A percentile compares a stretch with the other conserved stretches of the same genome.
phyloP scores from a whole-genome alignment of 2,113 vertebrate genomes.

The Myrmecobius fasciatus region DNA sequence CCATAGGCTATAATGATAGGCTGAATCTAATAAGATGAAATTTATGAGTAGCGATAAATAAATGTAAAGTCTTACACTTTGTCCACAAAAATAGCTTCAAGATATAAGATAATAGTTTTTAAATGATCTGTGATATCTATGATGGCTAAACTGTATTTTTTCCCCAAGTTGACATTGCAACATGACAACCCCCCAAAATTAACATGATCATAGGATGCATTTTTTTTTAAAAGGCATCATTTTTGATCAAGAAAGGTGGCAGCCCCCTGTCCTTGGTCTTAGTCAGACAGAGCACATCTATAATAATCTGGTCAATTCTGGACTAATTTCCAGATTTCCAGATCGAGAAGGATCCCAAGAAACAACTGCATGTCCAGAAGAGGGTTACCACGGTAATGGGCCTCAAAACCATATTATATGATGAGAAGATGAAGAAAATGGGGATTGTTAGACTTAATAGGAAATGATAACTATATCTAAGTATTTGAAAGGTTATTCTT shows the following conservation, averaged over 20 bases:
- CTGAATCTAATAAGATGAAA: neutral
- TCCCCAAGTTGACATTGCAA: neutral
- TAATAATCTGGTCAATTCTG: neutral
- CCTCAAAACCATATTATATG: neutral
- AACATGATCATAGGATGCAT: neutral
- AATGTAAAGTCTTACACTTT: neutral
- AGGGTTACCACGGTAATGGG: neutral
- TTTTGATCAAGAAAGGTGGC: neutral
- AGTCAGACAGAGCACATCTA: neutral
- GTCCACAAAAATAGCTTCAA: neutral
- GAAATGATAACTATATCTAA: neutral
- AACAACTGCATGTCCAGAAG: neutral
- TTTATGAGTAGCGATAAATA: neutral
- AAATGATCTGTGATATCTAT: neutral
- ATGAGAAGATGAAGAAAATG: neutral
- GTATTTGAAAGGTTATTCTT: neutral
- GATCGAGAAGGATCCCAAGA: neutral
- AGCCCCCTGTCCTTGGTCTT: neutral
- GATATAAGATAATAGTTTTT: neutral
- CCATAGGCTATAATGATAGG: neutral
- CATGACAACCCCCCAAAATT: neutral
- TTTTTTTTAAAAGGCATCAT: neutral
- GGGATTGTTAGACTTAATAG: neutral
- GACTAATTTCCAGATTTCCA: neutral
- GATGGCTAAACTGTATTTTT: neutral